Evolutionary conservation across 1,140 invertebrate species (phyloP).

Genomic region (Saccostrea glomerata): DNA sequence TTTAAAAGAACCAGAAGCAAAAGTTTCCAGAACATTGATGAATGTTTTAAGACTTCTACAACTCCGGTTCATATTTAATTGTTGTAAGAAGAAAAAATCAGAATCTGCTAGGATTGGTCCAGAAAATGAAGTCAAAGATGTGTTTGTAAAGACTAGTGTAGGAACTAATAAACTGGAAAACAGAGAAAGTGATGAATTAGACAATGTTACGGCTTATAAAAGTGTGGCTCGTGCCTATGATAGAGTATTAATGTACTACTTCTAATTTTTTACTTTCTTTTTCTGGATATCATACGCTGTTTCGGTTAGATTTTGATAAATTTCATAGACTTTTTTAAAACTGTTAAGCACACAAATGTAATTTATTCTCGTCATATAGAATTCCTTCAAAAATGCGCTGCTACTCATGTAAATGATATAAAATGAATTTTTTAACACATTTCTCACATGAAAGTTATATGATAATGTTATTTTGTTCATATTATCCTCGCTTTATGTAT

Average conservation of each 20-base stretch:
- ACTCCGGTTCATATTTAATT: not conserved
- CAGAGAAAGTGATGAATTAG: not conserved
- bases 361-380: too few species aligned
- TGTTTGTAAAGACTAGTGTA: not conserved
- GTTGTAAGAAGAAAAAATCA: not conserved
- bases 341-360: too few species aligned
- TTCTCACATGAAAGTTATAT: too few species aligned
- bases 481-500: too few species aligned
- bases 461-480: too few species aligned
- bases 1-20: not conserved
- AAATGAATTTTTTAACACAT: too few species aligned
- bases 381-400: too few species aligned
- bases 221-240: not conserved
- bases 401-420: too few species aligned
- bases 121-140: not conserved
- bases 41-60: not conserved
- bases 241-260: conserved; percentile 2
- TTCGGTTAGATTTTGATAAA: not conserved
- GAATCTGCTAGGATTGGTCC: not conserved
- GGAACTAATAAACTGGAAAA: not conserved
- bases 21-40: not conserved
- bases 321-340: too few species aligned
- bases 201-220: not conserved
- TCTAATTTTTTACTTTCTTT: not conserved
- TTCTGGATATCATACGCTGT: not conserved